These are phyloP conservation scores for Dynastes maya DNA, from an alignment of 2,888 invertebrate species.

Conservation along the genomic window DNA sequence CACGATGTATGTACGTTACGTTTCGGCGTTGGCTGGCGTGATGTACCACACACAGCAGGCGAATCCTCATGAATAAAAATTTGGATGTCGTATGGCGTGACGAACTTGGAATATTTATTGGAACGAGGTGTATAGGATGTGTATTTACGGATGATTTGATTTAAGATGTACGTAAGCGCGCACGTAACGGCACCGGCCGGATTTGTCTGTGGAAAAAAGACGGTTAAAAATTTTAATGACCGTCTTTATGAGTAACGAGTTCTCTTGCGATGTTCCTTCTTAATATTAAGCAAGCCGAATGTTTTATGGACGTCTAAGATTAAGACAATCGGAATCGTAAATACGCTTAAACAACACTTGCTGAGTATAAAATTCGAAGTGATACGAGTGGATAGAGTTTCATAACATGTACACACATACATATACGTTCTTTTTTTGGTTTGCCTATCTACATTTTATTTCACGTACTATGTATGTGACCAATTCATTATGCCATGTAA, in stretches of 20 bases:
- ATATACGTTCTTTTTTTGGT: not conserved
- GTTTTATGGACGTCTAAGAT: constrained; percentile 9
- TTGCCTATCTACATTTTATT: not conserved
- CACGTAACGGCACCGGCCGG: constrained; percentile 6
- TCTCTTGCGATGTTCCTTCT: not conserved
- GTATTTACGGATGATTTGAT: constrained; percentile 35
- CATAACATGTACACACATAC: not conserved
- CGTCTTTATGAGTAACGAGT: constrained; percentile 7
- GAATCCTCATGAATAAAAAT: constrained; percentile 44
- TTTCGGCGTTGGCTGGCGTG: constrained; percentile 8
- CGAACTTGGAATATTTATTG: constrained; percentile 39
- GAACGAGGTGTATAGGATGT: not conserved
- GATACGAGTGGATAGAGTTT: constrained; percentile 2
- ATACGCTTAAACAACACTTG: not conserved
- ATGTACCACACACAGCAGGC: constrained; percentile 32
- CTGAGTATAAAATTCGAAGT: constrained; percentile 15
- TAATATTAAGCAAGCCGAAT: constrained; percentile 14
- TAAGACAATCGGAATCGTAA: constrained; percentile 31
- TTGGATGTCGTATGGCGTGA: constrained; percentile 29
- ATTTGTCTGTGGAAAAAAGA: constrained; percentile 19
- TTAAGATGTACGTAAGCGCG: constrained; percentile 33
- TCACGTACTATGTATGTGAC: not conserved
- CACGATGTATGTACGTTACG: not conserved
- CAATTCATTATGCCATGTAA: no score
- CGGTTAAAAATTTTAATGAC: constrained; percentile 25